Conservation (phyloP, 92 coral and sea anemone species). For the Pocillopora meandrina region DNA sequence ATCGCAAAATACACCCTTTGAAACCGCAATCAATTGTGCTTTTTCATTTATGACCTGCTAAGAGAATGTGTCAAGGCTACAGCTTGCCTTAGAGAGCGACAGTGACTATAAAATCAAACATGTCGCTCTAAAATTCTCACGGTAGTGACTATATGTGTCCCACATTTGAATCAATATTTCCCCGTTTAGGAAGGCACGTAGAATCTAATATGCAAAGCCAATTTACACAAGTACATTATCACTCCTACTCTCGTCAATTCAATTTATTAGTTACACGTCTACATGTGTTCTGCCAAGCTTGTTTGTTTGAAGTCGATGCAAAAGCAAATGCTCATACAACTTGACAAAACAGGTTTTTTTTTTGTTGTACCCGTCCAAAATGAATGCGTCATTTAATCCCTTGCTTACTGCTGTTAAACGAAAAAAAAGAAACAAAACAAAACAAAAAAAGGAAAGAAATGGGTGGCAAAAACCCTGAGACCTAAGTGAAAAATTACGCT, state of each 20-base stretch:
- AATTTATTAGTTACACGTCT: too few species aligned
- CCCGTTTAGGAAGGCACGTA: background rate
- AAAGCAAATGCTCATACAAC: too few species aligned
- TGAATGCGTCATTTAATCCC: too few species aligned
- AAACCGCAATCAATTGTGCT: slow-evolving; percentile 14
- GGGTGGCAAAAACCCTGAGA: too few species aligned
- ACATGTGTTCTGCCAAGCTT: too few species aligned
- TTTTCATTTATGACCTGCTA: slow-evolving; percentile 22
- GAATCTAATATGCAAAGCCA: background rate
- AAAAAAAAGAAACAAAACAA: too few species aligned
- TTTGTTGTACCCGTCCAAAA: too few species aligned
- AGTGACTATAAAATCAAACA: background rate
- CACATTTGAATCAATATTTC: background rate
- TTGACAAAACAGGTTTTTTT: too few species aligned
- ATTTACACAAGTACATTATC: background rate
- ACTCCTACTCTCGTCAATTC: background rate
- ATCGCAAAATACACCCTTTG: background rate
- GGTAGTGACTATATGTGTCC: background rate
- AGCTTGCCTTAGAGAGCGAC: background rate
- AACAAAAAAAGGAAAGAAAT: too few species aligned
- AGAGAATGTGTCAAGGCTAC: background rate
- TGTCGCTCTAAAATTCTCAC: background rate
- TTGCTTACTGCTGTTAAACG: too few species aligned
- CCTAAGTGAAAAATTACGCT: too few species aligned
- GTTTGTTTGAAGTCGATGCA: too few species aligned